Conservation (phyloP, 2,113 vertebrate genomes). For the Calcarius ornatus region DNA sequence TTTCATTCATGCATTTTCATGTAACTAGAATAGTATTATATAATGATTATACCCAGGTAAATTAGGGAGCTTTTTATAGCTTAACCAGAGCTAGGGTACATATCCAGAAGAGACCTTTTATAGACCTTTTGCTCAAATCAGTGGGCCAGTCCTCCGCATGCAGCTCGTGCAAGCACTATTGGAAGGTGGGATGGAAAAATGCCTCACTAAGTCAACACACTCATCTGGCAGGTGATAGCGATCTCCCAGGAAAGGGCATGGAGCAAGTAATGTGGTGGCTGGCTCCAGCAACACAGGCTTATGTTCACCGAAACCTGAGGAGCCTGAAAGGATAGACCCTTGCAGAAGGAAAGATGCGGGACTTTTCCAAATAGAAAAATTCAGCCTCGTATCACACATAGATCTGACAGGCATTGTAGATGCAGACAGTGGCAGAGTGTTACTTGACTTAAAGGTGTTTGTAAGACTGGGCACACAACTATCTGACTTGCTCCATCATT, state of each 20-base stretch:
- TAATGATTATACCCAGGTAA: background rate
- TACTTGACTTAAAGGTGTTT: background rate
- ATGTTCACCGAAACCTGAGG: background rate
- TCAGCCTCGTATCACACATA: background rate
- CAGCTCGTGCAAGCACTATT: background rate
- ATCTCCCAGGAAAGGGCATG: background rate
- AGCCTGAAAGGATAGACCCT: background rate
- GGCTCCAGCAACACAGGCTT: background rate
- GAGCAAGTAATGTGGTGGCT: background rate
- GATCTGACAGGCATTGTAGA: background rate
- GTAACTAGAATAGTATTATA: background rate
- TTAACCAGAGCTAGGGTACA: background rate
- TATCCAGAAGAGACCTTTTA: background rate
- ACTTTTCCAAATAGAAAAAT: background rate
- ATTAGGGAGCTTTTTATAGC: background rate
- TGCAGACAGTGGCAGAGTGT: background rate
- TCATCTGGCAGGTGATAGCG: background rate
- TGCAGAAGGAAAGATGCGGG: background rate
- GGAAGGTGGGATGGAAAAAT: background rate
- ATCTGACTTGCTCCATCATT: background rate
- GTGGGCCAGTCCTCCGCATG: background rate
- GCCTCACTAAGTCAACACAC: rapidly evolving
- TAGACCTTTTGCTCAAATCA: background rate
- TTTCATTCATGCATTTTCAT: background rate
- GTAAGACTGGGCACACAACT: background rate